Base-by-base conservation (phyloP, 2,888 invertebrate species). In the Torymus aiolomorphi region DNA sequence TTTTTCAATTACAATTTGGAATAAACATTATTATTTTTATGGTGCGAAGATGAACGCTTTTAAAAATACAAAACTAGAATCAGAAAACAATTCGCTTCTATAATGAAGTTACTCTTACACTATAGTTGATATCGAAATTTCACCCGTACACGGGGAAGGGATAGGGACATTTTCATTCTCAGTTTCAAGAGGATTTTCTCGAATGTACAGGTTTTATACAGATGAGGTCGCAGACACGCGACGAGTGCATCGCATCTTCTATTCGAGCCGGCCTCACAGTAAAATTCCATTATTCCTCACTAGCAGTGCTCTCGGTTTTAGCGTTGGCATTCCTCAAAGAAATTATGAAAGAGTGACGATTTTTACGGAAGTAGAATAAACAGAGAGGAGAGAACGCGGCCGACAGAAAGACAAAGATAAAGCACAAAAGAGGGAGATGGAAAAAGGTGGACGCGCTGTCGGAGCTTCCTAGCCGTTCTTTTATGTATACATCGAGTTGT, bases 241-340 rank as follows among this genome's bases (percentile, higher is more conserved):
- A 31, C 4, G 3, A 31, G 31, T 5, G 5, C 31, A 31, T 31
- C 4, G 31, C 4, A 31, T 31, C 31, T 31, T 31, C 31, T 31
- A 31, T 31, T 31, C 31, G 31, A 31, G 4, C 31, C 31, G 31
- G 69, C 42, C 16, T 14, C 5, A 69, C 61, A 69, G 62, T 69
- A 62, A 67, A 69, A 67, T 69, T 69, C 18, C 54, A 61, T 67
- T 67, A 76, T 52, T 31, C 56, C 51, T 0, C 61, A 20, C 12
- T 49, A 20, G 18, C 3, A 31, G 2, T 5, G 18, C 8, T 18
- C 42, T 4, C 2, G 24, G 42, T 65, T 65, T 14, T 8, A 61
- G 14, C 31, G 24, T 61, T 75, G 67, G 5, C 4, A 5, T 42
- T 61, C 31, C 18, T 31, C 54, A 31, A 42, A 69, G 42, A 76